These are phyloP conservation scores for Callinectes sapidus DNA, from an alignment of 2,888 invertebrate genomes.

Conservation along the genomic window DNA sequence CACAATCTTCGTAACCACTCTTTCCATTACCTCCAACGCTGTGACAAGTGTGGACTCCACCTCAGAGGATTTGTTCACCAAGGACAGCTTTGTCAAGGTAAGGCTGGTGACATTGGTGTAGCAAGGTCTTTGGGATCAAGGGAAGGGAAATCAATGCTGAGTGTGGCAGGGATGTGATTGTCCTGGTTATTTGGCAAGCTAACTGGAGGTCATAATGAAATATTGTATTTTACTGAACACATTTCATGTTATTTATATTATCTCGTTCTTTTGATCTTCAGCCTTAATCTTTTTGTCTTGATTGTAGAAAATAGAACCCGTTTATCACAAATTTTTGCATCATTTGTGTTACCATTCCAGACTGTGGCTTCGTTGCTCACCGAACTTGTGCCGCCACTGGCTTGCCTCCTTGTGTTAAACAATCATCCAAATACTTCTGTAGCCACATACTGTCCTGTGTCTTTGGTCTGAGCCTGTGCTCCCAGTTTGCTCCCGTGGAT, in stretches of 20 bases:
- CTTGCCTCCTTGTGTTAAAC: conserved; percentile 78
- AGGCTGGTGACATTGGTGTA: conserved; percentile 53
- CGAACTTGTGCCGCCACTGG: conserved; percentile 83
- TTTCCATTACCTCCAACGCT: conserved; percentile 82
- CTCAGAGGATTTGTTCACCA: conserved; percentile 84
- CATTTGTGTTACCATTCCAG: conserved; percentile 75
- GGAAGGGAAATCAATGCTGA: background rate
- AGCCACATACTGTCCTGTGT: conserved; percentile 75
- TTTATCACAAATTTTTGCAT: background rate
- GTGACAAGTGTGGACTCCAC: conserved; percentile 85
- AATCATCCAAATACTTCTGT: conserved; percentile 65
- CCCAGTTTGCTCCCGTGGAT: conserved; percentile 78
- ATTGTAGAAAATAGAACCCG: background rate
- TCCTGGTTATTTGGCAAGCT: background rate
- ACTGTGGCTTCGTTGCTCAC: conserved; percentile 84
- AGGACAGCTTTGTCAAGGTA: conserved; percentile 84
- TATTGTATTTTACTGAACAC: background rate
- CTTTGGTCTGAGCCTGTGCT: conserved; percentile 82
- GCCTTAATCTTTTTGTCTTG: background rate
- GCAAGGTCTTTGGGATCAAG: background rate
- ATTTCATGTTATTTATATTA: background rate
- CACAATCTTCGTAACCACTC: conserved; percentile 81
- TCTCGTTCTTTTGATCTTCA: background rate
- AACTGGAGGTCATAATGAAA: background rate
- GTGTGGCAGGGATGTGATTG: background rate